Percentiles rank a stretch among this genome's conserved stretches.
Conservation (phyloP, 1,140 invertebrate genomes). For the Heliothis subflexa region DNA sequence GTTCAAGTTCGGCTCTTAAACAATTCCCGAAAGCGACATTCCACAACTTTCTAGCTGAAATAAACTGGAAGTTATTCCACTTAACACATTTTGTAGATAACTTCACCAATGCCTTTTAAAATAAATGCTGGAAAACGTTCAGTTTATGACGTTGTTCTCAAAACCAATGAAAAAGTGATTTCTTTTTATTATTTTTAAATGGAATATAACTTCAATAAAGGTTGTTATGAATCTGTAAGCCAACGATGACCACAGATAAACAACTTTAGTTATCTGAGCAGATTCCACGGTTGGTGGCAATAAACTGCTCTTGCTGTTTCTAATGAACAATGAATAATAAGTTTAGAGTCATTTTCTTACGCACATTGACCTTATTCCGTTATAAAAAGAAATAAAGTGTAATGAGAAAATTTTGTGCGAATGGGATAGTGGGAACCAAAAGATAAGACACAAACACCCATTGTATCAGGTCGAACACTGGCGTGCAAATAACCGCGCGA, state of each 20-base stretch:
- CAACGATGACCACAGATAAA: neutral
- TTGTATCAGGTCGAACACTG: slow-evolving; percentile 68
- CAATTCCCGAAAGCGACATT: slow-evolving; percentile 54
- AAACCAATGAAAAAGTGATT: neutral
- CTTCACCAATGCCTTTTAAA: slow-evolving; percentile 42
- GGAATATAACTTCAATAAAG: too few species aligned
- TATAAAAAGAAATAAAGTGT: slow-evolving; percentile 59
- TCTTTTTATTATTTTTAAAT: too few species aligned
- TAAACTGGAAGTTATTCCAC: slow-evolving; percentile 50
- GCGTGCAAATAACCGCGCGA: slow-evolving; percentile 63
- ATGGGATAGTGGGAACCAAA: slow-evolving; percentile 70
- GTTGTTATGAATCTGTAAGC: neutral
- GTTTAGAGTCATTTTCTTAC: slow-evolving; percentile 42
- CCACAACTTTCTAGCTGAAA: slow-evolving; percentile 50
- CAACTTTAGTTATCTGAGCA: neutral
- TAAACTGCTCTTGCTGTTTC: neutral
- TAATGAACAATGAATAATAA: slow-evolving; percentile 36
- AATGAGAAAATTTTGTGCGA: slow-evolving; percentile 76
- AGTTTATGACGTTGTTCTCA: slow-evolving; percentile 9
- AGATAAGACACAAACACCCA: slow-evolving; percentile 71
- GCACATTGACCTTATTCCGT: slow-evolving; percentile 54
- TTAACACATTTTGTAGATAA: slow-evolving; percentile 48
- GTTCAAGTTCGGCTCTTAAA: slow-evolving; percentile 52
- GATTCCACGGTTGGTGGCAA: neutral
- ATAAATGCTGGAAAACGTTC: slow-evolving; percentile 20